Base-by-base conservation (phyloP, 2,797 vertebrate species). In the Spinibarbus caldwelli region DNA sequence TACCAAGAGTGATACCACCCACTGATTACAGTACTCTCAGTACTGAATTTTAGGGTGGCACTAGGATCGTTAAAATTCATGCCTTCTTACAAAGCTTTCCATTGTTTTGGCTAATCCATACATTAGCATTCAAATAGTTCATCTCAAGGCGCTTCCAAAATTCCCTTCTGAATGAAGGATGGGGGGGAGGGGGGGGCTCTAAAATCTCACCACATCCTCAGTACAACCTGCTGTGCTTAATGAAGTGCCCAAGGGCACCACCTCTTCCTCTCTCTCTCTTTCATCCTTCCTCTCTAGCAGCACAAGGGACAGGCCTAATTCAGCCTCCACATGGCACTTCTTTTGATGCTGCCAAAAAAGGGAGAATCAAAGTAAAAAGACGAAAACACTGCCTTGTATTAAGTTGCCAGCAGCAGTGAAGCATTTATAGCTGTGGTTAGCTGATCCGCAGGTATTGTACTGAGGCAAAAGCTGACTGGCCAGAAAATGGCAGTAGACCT, bases 371-470 rank as follows among this genome's bases (percentile, higher is more conserved):
- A 72, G 31, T 78, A 82, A 52, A 54, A 43, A 76, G 76, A 38
- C 10, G 11, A 73, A 73, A 85, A 45, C 31, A 86, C 82, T 82
- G 88, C 89, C 90, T 88, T 85, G 89, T 90, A 90, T 86, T 75
- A 68, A 57, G 59, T 82, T 84, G 70, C 77, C 78, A 36, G 66
- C 67, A 41, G 36, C 29, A 62, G 78, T 64, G 49, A 84, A 80
- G 82, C 78, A 85, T 86, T 81, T 36, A 71, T 67, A 82, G 86
- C 34, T 43, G 31, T 17, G 31, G 78, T 82, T 71, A 87, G 73
- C 54, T 54, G 76, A 82, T 88, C 71, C 12, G 0, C 49, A 68
- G 4, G 14, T 70, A 76, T 26, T 83, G 73, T 67, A 23, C 45
- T 3, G 12, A n/a, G 59, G 67, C 41, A 54, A 79, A 82, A 43